Evolutionary conservation across 37 sponge, comb jelly and placozoan species (phyloP), one percentile per base, ranked within the genome.

Genomic region (Mnemiopsis leidyi): DNA sequence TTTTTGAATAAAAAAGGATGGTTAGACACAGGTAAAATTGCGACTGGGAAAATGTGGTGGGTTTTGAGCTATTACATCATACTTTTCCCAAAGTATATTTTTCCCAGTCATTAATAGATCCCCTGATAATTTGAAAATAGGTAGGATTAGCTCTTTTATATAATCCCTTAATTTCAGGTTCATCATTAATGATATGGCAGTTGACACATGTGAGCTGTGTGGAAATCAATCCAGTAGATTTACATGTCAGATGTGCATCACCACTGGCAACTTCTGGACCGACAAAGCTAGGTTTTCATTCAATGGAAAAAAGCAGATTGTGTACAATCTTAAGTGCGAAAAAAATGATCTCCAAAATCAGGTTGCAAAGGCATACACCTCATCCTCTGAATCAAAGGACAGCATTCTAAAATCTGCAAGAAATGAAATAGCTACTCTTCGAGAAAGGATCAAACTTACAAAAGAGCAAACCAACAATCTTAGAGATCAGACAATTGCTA

Each of bases 261-360:
- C 40, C 32, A 40, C 90, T n/a, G 90, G 90, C 23, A 85, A 85
- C 23, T 85, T 85, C 35, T 85, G 90, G 90, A 29, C 36, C 2
- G 90, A 40, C 29, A 85, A 85, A 85, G 90, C 90, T 38, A 38
- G 36, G 90, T 85, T 85, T 40, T 85, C 90, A 25, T 85, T 85
- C 48, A 85, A 37, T 40, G 90, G 90, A 21, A 85, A 85, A 40
- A 85, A 85, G 48, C 90, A 85, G 48, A 85, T 85, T 26, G 90
- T 85, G 1, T 38, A 35, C 5, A 85, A 85, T 85, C 39, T 85
- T 7, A 85, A 33, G 48, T n/a, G 23, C 5, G 90, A 85, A 25
- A 85, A 85, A 38, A 23, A n/a, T 28, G 90, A 85, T 26, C 35
- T 85, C 1, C 40, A 40, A 61, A 85, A 85, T 13, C 40, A 40